Percentiles rank a stretch among this genome's conserved stretches.
Evolutionary conservation across 1,140 invertebrate genomes (phyloP).

Genomic region (Euura saliciscinereae): DNA sequence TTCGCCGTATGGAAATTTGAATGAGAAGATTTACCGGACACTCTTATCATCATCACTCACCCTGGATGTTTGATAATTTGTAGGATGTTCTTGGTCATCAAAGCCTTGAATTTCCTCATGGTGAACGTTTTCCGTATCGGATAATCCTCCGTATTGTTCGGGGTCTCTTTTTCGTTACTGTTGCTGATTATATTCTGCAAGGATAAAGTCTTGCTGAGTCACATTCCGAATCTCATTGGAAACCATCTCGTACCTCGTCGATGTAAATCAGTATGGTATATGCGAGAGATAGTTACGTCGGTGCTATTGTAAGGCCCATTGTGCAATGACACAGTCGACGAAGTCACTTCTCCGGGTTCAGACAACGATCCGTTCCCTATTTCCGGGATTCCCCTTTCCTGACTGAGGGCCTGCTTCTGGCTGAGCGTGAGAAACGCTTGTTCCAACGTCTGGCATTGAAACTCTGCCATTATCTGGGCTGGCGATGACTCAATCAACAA

Average conservation of each 20-base stretch:
- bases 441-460: constrained; percentile 71
- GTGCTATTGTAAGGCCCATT: constrained; percentile 52
- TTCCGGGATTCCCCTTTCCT: constrained; percentile 19
- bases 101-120: constrained; percentile 51
- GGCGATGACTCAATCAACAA: constrained; percentile 88
- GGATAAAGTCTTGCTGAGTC: not conserved
- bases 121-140: constrained; percentile 35
- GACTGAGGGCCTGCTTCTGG: constrained; percentile 62
- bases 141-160: constrained; percentile 45
- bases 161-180: constrained; percentile 29
- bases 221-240: not conserved
- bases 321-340: constrained; percentile 44
- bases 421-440: constrained; percentile 77
- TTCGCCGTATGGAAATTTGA: not conserved
- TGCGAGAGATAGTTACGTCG: constrained; percentile 43
- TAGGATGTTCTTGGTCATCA: constrained; percentile 68
- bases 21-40: not conserved
- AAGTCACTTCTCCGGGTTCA: constrained; percentile 46
- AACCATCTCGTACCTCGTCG: too few species aligned
- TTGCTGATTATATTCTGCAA: constrained; percentile 30
- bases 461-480: constrained; percentile 65
- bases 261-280: too few species aligned
- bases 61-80: constrained; percentile 71
- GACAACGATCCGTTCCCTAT: constrained; percentile 21
- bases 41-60: constrained; percentile 52